Evolutionary conservation across 2,888 invertebrate species (phyloP), one percentile per base, ranked within the genome.

Genomic region (Pimpla rufipes): DNA sequence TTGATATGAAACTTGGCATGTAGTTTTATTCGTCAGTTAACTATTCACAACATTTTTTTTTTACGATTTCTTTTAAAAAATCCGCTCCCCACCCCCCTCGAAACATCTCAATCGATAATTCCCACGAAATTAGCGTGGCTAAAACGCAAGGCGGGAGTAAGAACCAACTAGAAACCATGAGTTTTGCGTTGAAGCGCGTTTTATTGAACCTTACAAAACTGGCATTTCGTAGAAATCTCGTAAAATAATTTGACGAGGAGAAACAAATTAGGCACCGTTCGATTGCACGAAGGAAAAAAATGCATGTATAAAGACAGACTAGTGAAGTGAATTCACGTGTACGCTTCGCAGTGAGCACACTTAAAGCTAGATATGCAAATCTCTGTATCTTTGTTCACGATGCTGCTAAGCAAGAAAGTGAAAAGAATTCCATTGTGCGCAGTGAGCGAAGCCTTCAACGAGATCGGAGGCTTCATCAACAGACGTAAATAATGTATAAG

Each of bases 361-460:
- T 21, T 23, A n/a, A 66, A 37, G 45, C 29, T 29, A 18, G n/a
- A 29, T 59, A 35, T 45, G 42, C 40, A 55, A 47, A 55, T 37
- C 50, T 23, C 21, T 23, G 35, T 29, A 21, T 47, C 16, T 29
- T 29, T 29, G 8, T 40, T 52, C 11, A 64, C 50, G 21, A 64
- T 40, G 45, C n/a, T 47, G 40, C 37, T 23, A 68, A 57, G 59
- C 42, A 71, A 50, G 18, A 47, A 21, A 50, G 42, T 21, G 8
- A 47, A 52, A n/a, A 67, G 45, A 77, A 83, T 79, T 80, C 70
- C 62, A 70, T 82, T 82, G 77, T 75, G 81, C 83, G 62, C 66
- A 64, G 75, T 75, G 55, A 66, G 8, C 18, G 42, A 66, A 79
- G 59, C 71, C 6, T 73, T 21, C 5, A 6, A 62, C 47, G 6